These are phyloP conservation scores for Cirrhinus molitorella DNA, from an alignment of 2,797 vertebrate species.

Conservation along the genomic window DNA sequence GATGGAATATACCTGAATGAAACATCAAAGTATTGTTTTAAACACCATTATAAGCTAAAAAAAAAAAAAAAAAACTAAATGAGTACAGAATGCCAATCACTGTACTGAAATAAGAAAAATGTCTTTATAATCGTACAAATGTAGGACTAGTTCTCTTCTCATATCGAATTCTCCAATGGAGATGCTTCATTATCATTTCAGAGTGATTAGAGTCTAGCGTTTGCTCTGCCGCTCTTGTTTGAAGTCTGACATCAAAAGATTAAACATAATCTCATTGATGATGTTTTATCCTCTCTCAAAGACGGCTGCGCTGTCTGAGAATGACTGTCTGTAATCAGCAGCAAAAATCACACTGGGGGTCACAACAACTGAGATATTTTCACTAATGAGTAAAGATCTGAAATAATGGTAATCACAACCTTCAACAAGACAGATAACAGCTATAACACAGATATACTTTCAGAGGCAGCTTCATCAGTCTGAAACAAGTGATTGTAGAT, in stretches of 20 bases:
- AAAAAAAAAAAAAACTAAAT: not conserved
- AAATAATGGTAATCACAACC: not conserved
- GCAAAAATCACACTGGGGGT: not conserved
- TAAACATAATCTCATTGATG: constrained; percentile 73
- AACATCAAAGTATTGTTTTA: not conserved
- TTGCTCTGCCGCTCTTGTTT: constrained; percentile 61
- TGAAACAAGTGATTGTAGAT: not conserved
- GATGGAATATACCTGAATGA: not conserved
- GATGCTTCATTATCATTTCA: not conserved
- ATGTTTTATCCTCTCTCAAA: constrained; percentile 66
- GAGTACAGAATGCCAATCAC: not conserved
- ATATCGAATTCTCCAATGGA: not conserved
- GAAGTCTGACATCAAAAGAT: constrained; percentile 72
- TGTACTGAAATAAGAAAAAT: not conserved
- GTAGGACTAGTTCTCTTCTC: not conserved
- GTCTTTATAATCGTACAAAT: constrained; percentile 13
- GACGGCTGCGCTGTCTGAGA: not conserved
- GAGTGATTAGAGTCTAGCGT: constrained; percentile 38
- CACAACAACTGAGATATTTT: not conserved
- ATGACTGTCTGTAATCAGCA: constrained; percentile 5
- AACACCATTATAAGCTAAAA: not conserved
- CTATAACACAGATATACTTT: not conserved
- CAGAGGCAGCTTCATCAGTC: not conserved
- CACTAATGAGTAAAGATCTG: constrained; percentile 3
- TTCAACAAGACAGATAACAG: not conserved